phyloP scores from a whole-genome alignment of 2,888 invertebrate species.

The Heliconius charithonia region DNA sequence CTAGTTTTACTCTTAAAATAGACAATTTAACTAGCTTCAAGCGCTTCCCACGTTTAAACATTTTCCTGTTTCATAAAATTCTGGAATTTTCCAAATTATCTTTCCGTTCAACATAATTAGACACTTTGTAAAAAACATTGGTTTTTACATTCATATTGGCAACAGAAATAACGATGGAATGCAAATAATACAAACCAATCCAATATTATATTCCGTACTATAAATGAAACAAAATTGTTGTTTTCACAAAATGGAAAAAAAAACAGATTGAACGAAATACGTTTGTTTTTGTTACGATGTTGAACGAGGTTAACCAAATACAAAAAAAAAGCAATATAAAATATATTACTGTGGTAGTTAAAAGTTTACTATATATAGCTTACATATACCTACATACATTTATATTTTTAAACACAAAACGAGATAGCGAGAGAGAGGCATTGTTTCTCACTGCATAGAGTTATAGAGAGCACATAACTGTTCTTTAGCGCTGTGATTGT shows the following conservation, averaged over 20 bases:
- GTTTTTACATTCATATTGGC: slow-evolving; percentile 3
- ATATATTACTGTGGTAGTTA: background rate
- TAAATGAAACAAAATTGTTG: slow-evolving; percentile 17
- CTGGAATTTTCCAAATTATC: background rate
- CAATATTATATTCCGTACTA: slow-evolving; percentile 9
- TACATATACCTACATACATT: background rate
- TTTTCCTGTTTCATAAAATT: slow-evolving; percentile 2
- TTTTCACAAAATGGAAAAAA: background rate
- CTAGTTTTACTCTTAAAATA: slow-evolving; percentile 65
- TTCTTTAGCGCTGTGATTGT: slow-evolving; percentile 5
- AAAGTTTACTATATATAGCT: background rate
- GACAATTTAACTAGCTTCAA: slow-evolving; percentile 57
- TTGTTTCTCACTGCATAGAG: slow-evolving; percentile 8
- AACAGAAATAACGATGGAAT: background rate
- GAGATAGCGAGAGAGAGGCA: slow-evolving; percentile 2
- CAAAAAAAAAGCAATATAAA: slow-evolving; percentile 10
- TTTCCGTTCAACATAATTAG: background rate
- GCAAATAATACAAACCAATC: slow-evolving; percentile 1
- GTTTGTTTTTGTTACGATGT: background rate
- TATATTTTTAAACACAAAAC: background rate
- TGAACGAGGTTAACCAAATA: slow-evolving; percentile 16
- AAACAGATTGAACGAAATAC: background rate
- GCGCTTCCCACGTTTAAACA: slow-evolving; percentile 25
- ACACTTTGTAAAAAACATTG: background rate
- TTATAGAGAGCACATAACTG: slow-evolving; percentile 23